Percentiles rank a stretch among this genome's conserved stretches.
These are phyloP conservation scores for Brachionus asplanchnoidis DNA, from an alignment of 1,140 invertebrate genomes.

Conservation along the genomic window DNA sequence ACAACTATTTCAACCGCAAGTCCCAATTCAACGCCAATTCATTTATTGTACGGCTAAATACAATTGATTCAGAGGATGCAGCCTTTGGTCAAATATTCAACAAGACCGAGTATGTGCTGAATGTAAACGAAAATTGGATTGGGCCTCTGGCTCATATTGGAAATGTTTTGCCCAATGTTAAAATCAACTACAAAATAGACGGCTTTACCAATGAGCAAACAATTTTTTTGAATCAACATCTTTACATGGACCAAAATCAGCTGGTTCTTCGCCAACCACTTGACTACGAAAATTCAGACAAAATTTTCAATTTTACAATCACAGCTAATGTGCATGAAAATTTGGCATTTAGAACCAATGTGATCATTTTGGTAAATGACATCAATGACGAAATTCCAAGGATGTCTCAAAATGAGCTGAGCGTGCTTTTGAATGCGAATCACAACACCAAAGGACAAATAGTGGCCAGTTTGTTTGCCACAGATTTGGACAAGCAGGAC, in stretches of 20 bases:
- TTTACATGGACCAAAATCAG: neutral
- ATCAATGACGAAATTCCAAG: conserved; percentile 30
- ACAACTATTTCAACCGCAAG: conserved; percentile 39
- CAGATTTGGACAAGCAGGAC: conserved; percentile 1
- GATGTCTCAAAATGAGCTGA: neutral
- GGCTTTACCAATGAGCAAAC: neutral
- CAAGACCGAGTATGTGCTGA: neutral
- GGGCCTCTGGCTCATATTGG: neutral
- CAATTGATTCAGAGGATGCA: neutral
- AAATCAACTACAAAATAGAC: neutral
- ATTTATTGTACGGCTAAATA: neutral
- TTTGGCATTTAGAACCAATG: neutral
- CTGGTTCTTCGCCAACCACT: neutral
- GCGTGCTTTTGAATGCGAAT: neutral
- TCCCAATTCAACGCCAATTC: neutral
- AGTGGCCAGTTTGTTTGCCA: neutral
- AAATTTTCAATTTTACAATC: conserved; percentile 25
- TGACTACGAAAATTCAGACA: neutral
- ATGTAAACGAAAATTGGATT: conserved; percentile 20
- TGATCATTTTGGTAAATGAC: conserved; percentile 3
- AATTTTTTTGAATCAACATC: neutral
- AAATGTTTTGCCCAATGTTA: neutral
- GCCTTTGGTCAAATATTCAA: neutral
- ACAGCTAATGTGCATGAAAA: neutral
- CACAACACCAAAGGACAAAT: neutral